Evolutionary conservation across 2,113 vertebrate species (phyloP).

Genomic region (Pandion haliaetus): DNA sequence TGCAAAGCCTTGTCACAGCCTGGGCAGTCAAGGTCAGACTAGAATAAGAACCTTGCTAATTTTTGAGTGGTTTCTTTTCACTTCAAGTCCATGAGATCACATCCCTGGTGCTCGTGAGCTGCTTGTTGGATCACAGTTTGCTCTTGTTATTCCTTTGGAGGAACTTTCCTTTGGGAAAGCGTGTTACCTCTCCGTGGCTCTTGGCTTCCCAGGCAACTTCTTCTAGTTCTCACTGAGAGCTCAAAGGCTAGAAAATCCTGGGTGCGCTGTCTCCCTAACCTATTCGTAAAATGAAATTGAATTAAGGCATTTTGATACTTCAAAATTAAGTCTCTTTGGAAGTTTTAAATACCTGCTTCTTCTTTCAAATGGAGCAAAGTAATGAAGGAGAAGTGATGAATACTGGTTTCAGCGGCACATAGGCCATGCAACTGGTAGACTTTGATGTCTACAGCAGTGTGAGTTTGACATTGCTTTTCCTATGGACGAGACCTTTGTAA

Average conservation of each 20-base stretch:
- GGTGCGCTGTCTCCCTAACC: background rate
- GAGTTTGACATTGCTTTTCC: background rate
- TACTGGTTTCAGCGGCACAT: background rate
- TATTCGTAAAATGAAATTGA: background rate
- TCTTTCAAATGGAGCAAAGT: background rate
- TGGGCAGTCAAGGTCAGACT: background rate
- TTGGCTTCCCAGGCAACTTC: background rate
- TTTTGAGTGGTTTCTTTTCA: background rate
- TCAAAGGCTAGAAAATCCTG: background rate
- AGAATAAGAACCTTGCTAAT: background rate
- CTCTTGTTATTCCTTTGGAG: background rate
- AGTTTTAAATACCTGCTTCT: background rate
- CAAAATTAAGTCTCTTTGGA: background rate
- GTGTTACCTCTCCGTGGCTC: background rate
- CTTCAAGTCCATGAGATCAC: background rate
- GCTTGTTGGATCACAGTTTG: background rate
- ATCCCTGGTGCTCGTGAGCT: background rate
- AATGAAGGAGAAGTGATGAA: background rate
- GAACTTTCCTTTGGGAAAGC: background rate
- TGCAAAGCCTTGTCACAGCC: background rate
- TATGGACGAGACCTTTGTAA: background rate
- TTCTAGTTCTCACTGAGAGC: background rate
- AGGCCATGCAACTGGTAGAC: background rate
- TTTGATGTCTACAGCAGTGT: background rate
- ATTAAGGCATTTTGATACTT: background rate